These are phyloP conservation scores for Gobius niger DNA, from an alignment of 2,113 vertebrate species.

Conservation along the genomic window DNA sequence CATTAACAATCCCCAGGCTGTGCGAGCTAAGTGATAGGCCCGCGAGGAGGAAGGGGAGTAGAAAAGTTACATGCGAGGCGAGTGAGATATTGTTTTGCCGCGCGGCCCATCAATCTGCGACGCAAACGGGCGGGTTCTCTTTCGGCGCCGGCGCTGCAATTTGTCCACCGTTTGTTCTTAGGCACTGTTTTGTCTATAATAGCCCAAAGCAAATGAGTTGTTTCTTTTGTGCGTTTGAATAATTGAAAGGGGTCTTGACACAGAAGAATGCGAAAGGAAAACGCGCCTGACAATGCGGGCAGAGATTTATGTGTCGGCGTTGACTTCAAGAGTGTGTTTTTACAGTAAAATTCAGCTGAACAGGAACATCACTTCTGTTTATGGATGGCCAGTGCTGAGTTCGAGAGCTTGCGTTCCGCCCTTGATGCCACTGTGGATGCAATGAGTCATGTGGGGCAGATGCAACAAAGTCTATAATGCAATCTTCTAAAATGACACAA, in stretches of 20 bases:
- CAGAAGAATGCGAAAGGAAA: conserved; percentile 3
- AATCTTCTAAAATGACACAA: too few relatives aligned
- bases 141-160: conserved; percentile 55
- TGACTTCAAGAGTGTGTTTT: not conserved
- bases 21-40: conserved; percentile 40
- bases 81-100: conserved; percentile 26
- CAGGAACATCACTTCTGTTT: too few relatives aligned
- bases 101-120: conserved; percentile 65
- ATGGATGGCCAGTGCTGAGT: too few relatives aligned
- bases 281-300: not conserved
- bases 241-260: conserved; percentile 45
- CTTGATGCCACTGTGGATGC: too few relatives aligned
- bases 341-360: not conserved
- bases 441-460: too few relatives aligned
- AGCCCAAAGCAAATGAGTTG: conserved; percentile 48
- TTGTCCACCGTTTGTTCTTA: conserved; percentile 54
- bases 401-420: too few relatives aligned
- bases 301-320: not conserved
- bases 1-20: conserved; percentile 56
- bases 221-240: conserved; percentile 47
- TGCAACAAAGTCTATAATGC: too few relatives aligned
- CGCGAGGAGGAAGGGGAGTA: conserved; percentile 34
- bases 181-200: conserved; percentile 49
- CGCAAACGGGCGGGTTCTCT: conserved; percentile 58
- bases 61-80: conserved; percentile 39